Base-by-base conservation (phyloP, 2,888 invertebrate species). In the Bembecia ichneumoniformis region DNA sequence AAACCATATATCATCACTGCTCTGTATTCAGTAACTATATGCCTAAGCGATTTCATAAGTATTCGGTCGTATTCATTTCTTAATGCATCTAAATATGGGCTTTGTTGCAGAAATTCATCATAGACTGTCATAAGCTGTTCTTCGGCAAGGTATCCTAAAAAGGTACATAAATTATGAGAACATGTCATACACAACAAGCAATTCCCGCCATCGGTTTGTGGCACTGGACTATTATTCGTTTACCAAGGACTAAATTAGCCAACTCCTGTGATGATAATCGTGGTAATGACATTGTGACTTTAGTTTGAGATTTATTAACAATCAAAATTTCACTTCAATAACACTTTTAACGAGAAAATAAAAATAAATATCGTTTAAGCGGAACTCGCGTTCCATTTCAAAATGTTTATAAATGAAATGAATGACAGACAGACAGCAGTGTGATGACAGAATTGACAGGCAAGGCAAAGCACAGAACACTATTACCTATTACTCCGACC, bases 71-170 rank as follows among this genome's bases (percentile, higher is more conserved):
- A 87, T 64, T 83, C 87, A 70, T 82, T 87, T 55, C 68, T 68
- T 36, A 74, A 64, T 10, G 80, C 86, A 56, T 86, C 87, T 58
- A 88, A 70, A 61, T 86, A 86, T 0, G 82, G 84, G 56, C 87
- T 86, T 3, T 80, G 78, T 64, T 82, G 79, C 2, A 88, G 64
- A 56, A 88, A 87, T 62, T 87, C 87, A 72, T 87, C 84, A 62
- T 87, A 87, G 0, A 82, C 84, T 34, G 82, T 82, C 84, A 83
- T 83, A 51, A 87, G 74, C 63, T 87, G 82, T 62, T 87, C 86
- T 55, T 87, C 87, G 28, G 82, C 82, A 44, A 88, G 69, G 58
- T 88, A 87, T 49, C 87, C 88, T 88, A 65, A 35, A 66, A 65
- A 52, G 51, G 50, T 17, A 44, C 14, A 15, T 9, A 20, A 43